These are phyloP conservation scores for Ceramica pisi DNA, from an alignment of 2,888 invertebrate genomes.

Conservation along the genomic window DNA sequence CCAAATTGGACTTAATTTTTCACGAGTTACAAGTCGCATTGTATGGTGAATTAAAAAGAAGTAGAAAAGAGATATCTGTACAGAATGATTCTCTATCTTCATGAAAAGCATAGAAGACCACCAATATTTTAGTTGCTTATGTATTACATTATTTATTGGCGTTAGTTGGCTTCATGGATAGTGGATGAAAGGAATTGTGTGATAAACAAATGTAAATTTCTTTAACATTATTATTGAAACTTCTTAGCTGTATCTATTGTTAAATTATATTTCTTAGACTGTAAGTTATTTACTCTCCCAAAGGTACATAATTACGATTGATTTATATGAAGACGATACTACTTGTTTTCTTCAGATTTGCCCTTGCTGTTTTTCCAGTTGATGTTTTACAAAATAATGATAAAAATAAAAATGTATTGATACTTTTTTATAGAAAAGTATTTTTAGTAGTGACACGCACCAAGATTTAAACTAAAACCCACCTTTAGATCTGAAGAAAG, in stretches of 20 bases:
- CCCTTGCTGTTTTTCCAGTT: not conserved
- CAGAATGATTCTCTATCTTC: slow-evolving; percentile 21
- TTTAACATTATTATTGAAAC: slow-evolving; percentile 78
- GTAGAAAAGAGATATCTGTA: not conserved
- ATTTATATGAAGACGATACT: slow-evolving; percentile 28
- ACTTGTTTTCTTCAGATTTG: slow-evolving; percentile 20
- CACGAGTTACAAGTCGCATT: slow-evolving; percentile 18
- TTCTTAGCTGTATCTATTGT: slow-evolving; percentile 76
- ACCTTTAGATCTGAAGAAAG: slow-evolving; percentile 39
- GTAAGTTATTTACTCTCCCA: slow-evolving; percentile 76
- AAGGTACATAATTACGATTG: slow-evolving; percentile 78
- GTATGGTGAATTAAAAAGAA: slow-evolving; percentile 7
- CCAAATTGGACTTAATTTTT: slow-evolving; percentile 6
- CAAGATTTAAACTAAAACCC: slow-evolving; percentile 25
- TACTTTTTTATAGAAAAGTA: slow-evolving; percentile 8
- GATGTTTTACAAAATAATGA: not conserved
- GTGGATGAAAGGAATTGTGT: slow-evolving; percentile 81
- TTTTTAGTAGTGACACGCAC: not conserved
- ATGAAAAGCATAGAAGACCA: slow-evolving; percentile 48
- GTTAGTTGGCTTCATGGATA: slow-evolving; percentile 74
- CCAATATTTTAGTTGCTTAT: slow-evolving; percentile 71
- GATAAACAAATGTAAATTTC: slow-evolving; percentile 86
- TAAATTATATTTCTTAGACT: slow-evolving; percentile 77
- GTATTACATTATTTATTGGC: slow-evolving; percentile 78
- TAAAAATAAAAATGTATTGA: not conserved